phyloP scores from a whole-genome alignment of 2,888 invertebrate species.

The Acanthosepion esculentum region DNA sequence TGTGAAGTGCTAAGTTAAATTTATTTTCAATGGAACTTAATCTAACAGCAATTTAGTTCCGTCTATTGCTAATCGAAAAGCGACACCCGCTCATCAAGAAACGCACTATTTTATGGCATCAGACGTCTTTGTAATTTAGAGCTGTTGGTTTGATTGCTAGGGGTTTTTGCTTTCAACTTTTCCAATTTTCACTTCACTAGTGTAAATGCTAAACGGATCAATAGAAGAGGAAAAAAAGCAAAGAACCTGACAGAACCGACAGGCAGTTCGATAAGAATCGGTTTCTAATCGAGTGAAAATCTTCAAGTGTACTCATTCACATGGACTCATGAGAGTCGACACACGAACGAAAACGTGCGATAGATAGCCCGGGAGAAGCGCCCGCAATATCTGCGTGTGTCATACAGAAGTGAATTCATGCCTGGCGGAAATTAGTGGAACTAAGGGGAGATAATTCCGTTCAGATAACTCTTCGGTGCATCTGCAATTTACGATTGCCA shows the following conservation, averaged over 20 bases:
- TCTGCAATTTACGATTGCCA: not conserved
- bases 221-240: not conserved
- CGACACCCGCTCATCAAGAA: too few relatives aligned
- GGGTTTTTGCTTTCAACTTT: not conserved
- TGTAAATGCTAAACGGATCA: not conserved
- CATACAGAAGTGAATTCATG: not conserved
- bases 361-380: not conserved
- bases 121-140: not conserved
- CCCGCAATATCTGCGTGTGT: not conserved
- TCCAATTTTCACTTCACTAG: not conserved
- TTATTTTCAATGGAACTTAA: too few relatives aligned
- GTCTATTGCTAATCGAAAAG: too few relatives aligned
- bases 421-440: not conserved
- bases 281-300: not conserved
- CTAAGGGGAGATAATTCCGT: not conserved
- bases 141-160: not conserved
- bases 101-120: too few relatives aligned
- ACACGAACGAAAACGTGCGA: not conserved
- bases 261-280: not conserved
- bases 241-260: not conserved
- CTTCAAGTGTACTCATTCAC: not conserved
- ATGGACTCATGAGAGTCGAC: not conserved
- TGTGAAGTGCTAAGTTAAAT: too few relatives aligned
- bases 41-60: too few relatives aligned
- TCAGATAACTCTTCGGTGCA: not conserved